Evolutionary conservation across 1,140 invertebrate genomes (phyloP).

Genomic region (Euschistus heros): DNA sequence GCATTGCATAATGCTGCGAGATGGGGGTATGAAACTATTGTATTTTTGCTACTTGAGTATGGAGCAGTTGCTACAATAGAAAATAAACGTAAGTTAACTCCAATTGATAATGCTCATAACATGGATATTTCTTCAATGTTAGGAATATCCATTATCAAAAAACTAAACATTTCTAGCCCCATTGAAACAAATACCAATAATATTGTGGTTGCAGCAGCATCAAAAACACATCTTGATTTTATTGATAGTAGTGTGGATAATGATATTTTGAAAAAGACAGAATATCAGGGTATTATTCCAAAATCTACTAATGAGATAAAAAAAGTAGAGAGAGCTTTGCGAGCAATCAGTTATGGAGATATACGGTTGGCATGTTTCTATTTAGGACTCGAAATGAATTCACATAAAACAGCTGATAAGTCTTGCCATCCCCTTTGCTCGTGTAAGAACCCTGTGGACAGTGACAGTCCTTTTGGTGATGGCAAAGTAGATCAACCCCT

Average conservation of each 20-base stretch:
- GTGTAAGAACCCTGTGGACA: constrained; percentile 39
- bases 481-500: constrained; percentile 28
- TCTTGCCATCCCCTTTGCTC: constrained; percentile 61
- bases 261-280: constrained; percentile 24
- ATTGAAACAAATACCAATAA: constrained; percentile 13
- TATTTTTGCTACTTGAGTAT: constrained; percentile 57
- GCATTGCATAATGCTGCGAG: constrained; percentile 64
- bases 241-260: constrained; percentile 24
- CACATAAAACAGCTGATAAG: constrained; percentile 23
- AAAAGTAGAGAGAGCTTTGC: constrained; percentile 54
- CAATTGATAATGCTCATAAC: constrained; percentile 54
- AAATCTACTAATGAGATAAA: constrained; percentile 45
- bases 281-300: constrained; percentile 32
- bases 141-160: not conserved
- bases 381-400: constrained; percentile 44
- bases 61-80: constrained; percentile 46
- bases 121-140: constrained; percentile 25
- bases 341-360: constrained; percentile 59
- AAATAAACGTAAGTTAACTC: constrained; percentile 52
- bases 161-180: constrained; percentile 14
- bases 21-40: constrained; percentile 67
- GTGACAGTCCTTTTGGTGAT: constrained; percentile 29
- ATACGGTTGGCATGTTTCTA: constrained; percentile 63
- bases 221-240: constrained; percentile 28
- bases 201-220: constrained; percentile 25